These are phyloP conservation scores for Pterostichus niger DNA, from an alignment of 2,888 invertebrate species.

Conservation along the genomic window DNA sequence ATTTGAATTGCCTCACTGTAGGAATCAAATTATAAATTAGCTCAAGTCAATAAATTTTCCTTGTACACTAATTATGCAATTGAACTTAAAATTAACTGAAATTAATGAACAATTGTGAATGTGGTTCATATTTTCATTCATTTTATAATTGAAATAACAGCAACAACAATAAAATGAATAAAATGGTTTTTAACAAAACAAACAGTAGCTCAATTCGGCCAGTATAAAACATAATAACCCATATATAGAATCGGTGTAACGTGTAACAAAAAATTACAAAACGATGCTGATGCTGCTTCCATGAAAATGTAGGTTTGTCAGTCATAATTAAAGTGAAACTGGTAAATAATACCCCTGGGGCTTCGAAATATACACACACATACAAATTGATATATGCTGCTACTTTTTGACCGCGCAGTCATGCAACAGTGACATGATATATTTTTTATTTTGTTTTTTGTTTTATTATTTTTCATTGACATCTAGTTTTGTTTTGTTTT, in stretches of 20 bases:
- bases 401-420: background rate
- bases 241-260: constrained; percentile 15
- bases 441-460: constrained; percentile 14
- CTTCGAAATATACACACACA: background rate
- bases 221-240: constrained; percentile 27
- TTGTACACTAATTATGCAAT: too few relatives aligned
- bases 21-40: too few relatives aligned
- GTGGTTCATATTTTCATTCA: too few relatives aligned
- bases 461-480: constrained; percentile 8
- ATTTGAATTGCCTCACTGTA: too few relatives aligned
- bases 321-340: constrained; percentile 49
- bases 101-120: too few relatives aligned
- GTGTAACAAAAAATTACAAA: constrained; percentile 38
- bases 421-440: constrained; percentile 29
- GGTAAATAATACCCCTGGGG: constrained; percentile 36
- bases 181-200: background rate
- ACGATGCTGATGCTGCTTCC: constrained; percentile 13
- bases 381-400: background rate
- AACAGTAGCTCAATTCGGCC: constrained; percentile 9
- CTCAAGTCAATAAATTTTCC: too few relatives aligned
- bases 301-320: constrained; percentile 50
- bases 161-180: constrained; percentile 6
- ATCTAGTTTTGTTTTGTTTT: constrained; percentile 4
- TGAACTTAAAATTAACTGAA: too few relatives aligned
- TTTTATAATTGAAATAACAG: background rate